phyloP scores from a whole-genome alignment of 2,888 invertebrate genomes.

The Clivina fossor region DNA sequence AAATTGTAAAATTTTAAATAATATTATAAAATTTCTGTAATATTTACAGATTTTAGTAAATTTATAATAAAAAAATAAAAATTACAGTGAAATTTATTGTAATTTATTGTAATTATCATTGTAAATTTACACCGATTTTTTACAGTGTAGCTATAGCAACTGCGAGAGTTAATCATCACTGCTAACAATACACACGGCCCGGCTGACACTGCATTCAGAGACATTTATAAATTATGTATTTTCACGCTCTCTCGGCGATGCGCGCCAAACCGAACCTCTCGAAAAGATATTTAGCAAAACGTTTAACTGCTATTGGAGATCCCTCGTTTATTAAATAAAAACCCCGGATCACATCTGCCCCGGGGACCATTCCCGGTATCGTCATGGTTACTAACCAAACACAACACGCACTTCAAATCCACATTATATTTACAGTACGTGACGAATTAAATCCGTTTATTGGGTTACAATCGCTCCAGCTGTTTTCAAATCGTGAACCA shows the following conservation, averaged over 20 bases:
- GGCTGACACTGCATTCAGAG: slow-evolving; percentile 21
- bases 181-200: slow-evolving; percentile 10
- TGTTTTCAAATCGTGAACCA: slow-evolving; percentile 44
- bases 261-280: slow-evolving; percentile 45
- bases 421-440: slow-evolving; percentile 43
- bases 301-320: slow-evolving; percentile 50
- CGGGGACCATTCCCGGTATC: too few species aligned
- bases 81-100: too few species aligned
- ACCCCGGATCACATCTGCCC: slow-evolving; percentile 51
- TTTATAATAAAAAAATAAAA: too few species aligned
- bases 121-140: too few species aligned
- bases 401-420: slow-evolving; percentile 47
- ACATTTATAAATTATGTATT: slow-evolving; percentile 51
- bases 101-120: too few species aligned
- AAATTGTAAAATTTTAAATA: too few species aligned
- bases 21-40: too few species aligned
- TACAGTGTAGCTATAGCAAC: neutral
- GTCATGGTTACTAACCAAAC: slow-evolving; percentile 51
- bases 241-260: slow-evolving; percentile 51
- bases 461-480: too few species aligned
- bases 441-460: neutral
- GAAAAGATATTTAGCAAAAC: slow-evolving; percentile 54
- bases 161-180: neutral
- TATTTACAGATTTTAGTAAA: too few species aligned
- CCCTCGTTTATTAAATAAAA: slow-evolving; percentile 48